These are phyloP conservation scores for Melanerpes formicivorus DNA, from an alignment of 2,113 vertebrate genomes.

Conservation along the genomic window DNA sequence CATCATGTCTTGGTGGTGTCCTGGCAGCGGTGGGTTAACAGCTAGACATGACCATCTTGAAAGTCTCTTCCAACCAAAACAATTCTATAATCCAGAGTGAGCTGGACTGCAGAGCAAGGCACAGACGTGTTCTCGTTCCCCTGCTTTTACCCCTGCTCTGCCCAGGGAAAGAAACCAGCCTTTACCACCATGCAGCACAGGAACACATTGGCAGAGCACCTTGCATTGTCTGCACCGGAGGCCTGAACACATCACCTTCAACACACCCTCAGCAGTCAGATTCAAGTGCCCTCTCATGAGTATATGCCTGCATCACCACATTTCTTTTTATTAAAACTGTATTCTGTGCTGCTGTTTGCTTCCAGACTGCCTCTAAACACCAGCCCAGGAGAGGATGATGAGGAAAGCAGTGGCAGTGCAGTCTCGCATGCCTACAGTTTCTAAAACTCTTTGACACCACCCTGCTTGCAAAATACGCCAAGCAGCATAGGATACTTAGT, in stretches of 20 bases:
- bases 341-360: not conserved
- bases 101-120: not conserved
- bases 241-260: slow-evolving; percentile 9
- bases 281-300: not conserved
- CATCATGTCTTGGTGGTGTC: too few species aligned
- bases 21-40: too few species aligned
- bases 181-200: not conserved
- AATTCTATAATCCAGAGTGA: not conserved
- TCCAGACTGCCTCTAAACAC: not conserved
- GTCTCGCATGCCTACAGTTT: not conserved
- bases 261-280: not conserved
- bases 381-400: not conserved
- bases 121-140: not conserved
- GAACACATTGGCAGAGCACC: not conserved
- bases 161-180: not conserved
- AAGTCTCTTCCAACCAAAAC: too few species aligned
- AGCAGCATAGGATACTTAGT: slow-evolving; percentile 33
- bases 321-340: slow-evolving; percentile 16
- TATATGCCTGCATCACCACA: not conserved
- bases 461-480: slow-evolving; percentile 29
- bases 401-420: not conserved
- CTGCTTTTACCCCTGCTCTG: not conserved
- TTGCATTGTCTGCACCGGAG: not conserved
- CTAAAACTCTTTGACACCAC: slow-evolving; percentile 20
- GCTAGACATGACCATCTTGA: too few species aligned